Conservation (phyloP, 2,113 vertebrate genomes). For the Theropithecus gelada region DNA sequence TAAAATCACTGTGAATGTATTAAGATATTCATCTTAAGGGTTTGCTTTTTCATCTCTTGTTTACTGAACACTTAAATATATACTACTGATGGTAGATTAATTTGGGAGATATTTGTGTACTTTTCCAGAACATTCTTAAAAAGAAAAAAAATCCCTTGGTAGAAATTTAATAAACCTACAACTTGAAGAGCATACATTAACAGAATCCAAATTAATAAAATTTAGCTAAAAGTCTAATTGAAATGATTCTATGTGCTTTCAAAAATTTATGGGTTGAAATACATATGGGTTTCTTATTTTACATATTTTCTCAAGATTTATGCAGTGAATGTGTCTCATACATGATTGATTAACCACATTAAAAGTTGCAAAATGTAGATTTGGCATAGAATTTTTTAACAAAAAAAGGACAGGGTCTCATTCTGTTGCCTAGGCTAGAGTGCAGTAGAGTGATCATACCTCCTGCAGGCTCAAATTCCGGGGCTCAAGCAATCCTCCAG, state of each 20-base stretch:
- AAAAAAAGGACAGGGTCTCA: too few species aligned
- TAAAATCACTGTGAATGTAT: not conserved
- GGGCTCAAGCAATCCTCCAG: too few species aligned
- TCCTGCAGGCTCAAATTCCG: too few species aligned
- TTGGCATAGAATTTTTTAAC: not conserved
- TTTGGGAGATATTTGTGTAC: not conserved
- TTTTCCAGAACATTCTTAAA: not conserved
- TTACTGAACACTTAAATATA: not conserved
- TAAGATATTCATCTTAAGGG: not conserved
- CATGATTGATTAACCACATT: not conserved
- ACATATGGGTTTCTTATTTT: slow-evolving; percentile 19
- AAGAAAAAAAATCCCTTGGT: not conserved
- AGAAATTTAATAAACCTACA: slow-evolving; percentile 1
- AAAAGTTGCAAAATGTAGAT: not conserved
- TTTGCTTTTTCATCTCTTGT: not conserved
- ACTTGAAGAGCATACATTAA: not conserved
- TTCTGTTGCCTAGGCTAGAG: too few species aligned
- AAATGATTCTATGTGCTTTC: slow-evolving; percentile 1
- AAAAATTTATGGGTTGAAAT: slow-evolving; percentile 42
- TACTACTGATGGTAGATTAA: not conserved
- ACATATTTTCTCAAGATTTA: slow-evolving; percentile 5
- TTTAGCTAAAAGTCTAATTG: slow-evolving; percentile 3
- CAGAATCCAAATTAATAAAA: slow-evolving; percentile 15
- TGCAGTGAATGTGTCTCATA: not conserved
- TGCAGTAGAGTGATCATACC: too few species aligned